Evolutionary conservation across 2,888 invertebrate species (phyloP).

Genomic region (Habrosyne pyritoides): DNA sequence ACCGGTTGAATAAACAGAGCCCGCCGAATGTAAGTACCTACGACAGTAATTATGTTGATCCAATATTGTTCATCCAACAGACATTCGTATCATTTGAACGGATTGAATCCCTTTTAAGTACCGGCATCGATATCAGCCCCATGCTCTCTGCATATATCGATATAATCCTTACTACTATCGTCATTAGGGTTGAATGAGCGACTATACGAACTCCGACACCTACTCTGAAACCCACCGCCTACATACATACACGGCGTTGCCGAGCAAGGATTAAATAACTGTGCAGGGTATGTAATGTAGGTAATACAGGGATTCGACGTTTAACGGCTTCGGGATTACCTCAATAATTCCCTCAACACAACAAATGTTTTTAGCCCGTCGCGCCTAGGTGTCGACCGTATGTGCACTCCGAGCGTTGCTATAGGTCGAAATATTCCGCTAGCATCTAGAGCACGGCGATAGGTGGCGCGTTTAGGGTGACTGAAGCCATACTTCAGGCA

Average conservation of each 20-base stretch:
- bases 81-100: conserved; percentile 63
- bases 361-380: conserved; percentile 76
- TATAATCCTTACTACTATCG: conserved; percentile 62
- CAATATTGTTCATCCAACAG: conserved; percentile 45
- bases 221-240: conserved; percentile 42
- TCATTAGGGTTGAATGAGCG: conserved; percentile 60
- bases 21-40: conserved; percentile 32
- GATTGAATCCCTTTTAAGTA: conserved; percentile 70
- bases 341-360: conserved; percentile 75
- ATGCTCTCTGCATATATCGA: conserved; percentile 46
- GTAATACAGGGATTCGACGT: conserved; percentile 78
- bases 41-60: conserved; percentile 50
- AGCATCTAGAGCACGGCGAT: conserved; percentile 41
- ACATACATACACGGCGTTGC: conserved; percentile 57
- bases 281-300: conserved; percentile 76
- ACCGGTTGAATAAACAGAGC: conserved; percentile 43
- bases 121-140: conserved; percentile 59
- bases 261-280: conserved; percentile 78
- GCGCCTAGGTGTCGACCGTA: conserved; percentile 32
- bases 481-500: conserved; percentile 66
- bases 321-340: conserved; percentile 82
- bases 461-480: conserved; percentile 49
- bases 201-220: conserved; percentile 37
- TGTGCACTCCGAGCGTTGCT: conserved; percentile 32
- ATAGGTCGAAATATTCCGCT: conserved; percentile 47